Percentiles rank a stretch among this genome's conserved stretches.
Evolutionary conservation across 2,797 vertebrate genomes (phyloP).

Genomic region (Coracias cyanogaster): DNA sequence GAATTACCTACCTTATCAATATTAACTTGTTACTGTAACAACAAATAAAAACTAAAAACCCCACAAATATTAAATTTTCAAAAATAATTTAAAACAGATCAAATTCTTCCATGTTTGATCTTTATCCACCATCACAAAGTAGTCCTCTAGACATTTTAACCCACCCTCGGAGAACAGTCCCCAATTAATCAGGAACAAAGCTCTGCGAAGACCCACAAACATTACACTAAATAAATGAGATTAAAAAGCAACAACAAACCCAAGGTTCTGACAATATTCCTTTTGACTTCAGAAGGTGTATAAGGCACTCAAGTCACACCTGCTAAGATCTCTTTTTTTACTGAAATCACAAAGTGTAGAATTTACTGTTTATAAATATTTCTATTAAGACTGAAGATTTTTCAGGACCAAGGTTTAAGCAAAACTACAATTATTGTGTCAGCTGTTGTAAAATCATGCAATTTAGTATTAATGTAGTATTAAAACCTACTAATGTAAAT

Average conservation of each 20-base stretch:
- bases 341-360: background rate
- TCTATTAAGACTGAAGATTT: background rate
- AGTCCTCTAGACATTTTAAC: background rate
- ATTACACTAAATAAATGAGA: background rate
- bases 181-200: background rate
- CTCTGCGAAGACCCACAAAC: background rate
- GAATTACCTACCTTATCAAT: background rate
- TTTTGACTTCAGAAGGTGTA: background rate
- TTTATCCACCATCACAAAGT: background rate
- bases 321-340: background rate
- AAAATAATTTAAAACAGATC: background rate
- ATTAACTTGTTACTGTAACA: background rate
- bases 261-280: background rate
- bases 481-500: background rate
- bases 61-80: background rate
- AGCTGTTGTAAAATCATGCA: background rate
- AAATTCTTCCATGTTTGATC: background rate
- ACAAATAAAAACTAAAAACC: background rate
- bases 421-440: background rate
- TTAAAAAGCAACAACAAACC: background rate
- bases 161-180: background rate
- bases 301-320: background rate
- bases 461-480: background rate
- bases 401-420: background rate
- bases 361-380: background rate